Evolutionary conservation across 1,140 invertebrate genomes (phyloP), one percentile per base, ranked within the genome.

Genomic region (Pseudomyrmex sp.): DNA sequence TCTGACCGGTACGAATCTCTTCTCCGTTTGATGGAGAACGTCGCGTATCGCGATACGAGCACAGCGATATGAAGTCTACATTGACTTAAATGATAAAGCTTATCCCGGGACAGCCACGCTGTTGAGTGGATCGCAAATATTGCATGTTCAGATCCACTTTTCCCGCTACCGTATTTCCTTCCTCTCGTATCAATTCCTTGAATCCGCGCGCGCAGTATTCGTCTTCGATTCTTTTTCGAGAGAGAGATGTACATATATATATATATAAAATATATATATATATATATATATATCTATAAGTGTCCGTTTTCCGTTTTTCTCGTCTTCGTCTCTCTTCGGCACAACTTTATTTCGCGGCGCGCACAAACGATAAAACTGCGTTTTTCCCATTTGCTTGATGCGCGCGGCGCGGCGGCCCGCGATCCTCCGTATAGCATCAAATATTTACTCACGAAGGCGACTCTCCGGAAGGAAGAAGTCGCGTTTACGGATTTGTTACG

Each of bases 41-140:
- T 69, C 46, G 63, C 54, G 66, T 46, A 66, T 63, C 69, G 52
- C 54, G 23, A 44, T 2, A 61, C 52, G 80, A 52, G 52, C 46
- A 69, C 79, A 61, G 77, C 52, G 82, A 84, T 84, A 83, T 83
- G 77, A 84, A 83, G 62, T 85, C 84, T 83, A 70, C 79, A 73
- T 82, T 83, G 72, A 82, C 79, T 82, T 75, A 77, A 83, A 82
- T 83, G 79, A 85, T 85, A 82, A 82, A 83, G 63, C 68, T 83
- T 83, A 82, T 75, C 61, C 23, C 66, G 18, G 3, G 66, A 76
- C 44, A 70, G 48, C 63, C 52, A 54, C 58, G 63, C 50, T 76
- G 77, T 62, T 82, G 83, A 85, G 83, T 85, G 83, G 69, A 82
- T 73, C 46, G 69, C 69, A 85, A 85, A 85, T 82, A 85, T 82